Evolutionary conservation across 2,797 vertebrate species (phyloP).

Genomic region (Dryobates pubescens): DNA sequence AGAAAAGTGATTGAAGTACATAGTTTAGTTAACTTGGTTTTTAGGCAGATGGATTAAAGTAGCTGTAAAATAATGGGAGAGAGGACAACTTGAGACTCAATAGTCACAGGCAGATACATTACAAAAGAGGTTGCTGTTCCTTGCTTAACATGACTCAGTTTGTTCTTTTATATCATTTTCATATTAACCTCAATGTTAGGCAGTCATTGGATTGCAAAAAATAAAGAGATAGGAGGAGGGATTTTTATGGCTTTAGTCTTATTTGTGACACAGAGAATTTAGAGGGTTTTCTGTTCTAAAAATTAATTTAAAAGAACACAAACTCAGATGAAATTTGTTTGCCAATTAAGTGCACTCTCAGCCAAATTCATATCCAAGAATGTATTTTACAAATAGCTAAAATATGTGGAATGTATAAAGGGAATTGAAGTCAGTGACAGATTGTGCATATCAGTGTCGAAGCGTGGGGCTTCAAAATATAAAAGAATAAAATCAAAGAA

Average conservation of each 20-base stretch:
- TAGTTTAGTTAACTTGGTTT: neutral
- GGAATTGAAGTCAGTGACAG: neutral
- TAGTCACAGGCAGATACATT: neutral
- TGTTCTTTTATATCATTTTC: conserved; percentile 44
- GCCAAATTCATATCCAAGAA: neutral
- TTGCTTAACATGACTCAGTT: neutral
- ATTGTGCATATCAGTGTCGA: neutral
- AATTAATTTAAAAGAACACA: conserved; percentile 6
- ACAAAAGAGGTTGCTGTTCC: neutral
- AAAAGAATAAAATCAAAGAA: no score
- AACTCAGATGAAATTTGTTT: neutral
- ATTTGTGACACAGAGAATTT: conserved; percentile 15
- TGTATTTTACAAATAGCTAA: neutral
- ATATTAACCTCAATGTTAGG: conserved; percentile 1
- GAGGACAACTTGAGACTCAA: neutral
- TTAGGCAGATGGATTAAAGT: neutral
- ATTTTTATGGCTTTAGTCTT: conserved; percentile 6
- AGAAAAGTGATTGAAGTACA: neutral
- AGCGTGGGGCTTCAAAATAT: neutral
- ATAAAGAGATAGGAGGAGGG: neutral
- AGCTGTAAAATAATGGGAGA: neutral
- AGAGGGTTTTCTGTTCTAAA: conserved; percentile 37
- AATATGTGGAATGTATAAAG: neutral
- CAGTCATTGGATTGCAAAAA: neutral
- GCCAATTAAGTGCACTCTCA: neutral